Evolutionary conservation across 2,888 invertebrate genomes (phyloP), one percentile per base, ranked within the genome.

Genomic region (Dynastes tityus): DNA sequence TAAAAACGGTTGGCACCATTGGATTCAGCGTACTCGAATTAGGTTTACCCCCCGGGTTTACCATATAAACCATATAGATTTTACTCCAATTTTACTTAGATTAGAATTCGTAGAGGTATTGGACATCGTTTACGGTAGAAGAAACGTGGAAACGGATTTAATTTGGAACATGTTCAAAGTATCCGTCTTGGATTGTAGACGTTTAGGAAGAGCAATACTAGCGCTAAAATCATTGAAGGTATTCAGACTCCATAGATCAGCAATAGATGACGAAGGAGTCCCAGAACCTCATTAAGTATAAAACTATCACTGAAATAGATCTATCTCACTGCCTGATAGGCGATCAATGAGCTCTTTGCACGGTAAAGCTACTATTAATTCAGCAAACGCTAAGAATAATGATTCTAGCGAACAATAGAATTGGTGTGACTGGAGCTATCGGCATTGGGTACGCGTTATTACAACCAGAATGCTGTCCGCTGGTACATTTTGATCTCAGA

Each of bases 311-410:
- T 80, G 92, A 92, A 83, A 84, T 94, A 49, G 92, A 93, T 85
- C 90, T 94, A 70, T 93, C 93, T 79, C 91, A 93, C 84, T 94
- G 93, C 85, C 90, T 91, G 82, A 91, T 94, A 70, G 91, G 90
- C 2, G 91, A 93, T 84, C 89, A 89, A 65, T 93, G 93, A 0
- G 92, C 93, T 83, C 89, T 92, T 78, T 93, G 93, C 22, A 87
- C 94, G 1, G 93, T 92, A 0, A 92, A 92, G 81, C 90, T 78
- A 89, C 91, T 82, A 92, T 91, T 11, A 86, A 92, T 78, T 89
- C 92, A 68, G 90, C 91, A 83, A 90, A 91, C 76, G 83, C 91
- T 82, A 88, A 91, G 82, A 90, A 90, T 64, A 68, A 63, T 86
- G 32, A 81, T 81, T 55, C 75, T 84, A 58, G 45, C 77, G 11